Evolutionary conservation across 2,113 vertebrate species (phyloP), one percentile per base, ranked within the genome.

Genomic region (Dipodomys spectabilis): DNA sequence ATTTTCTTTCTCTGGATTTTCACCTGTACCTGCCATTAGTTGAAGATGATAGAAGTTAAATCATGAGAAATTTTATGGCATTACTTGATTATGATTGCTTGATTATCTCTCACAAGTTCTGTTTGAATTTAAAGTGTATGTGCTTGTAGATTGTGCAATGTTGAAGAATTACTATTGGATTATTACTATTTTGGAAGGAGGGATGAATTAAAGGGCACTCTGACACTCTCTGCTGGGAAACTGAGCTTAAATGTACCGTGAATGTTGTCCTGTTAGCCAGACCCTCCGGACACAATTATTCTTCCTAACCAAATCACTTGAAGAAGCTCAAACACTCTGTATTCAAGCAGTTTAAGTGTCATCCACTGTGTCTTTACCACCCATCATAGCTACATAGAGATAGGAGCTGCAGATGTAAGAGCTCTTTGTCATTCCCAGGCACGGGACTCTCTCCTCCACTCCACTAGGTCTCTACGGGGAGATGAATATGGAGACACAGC

Each of bases 1-100:
- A 15, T 81, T 2, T 86, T 89, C 35, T 90, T 78, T 60, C 4
- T 67, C 13, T 69, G 27, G 20, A 69, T 10, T 71, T 22, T 80
- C 5, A 72, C 7, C 32, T 49, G 2, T 72, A 30, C 57, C 12
- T 90, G 4, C 73, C 62, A 83, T 90, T 90, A 90, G 10, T 73
- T 35, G 8, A 78, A 60, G 16, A 78, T 64, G 53, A 0, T 53
- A 90, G 6, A 78, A 13, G 16, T 79, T 69, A 94, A 92, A 83
- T 69, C 49, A 74, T 32, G 39, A 90, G 3, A 67, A 62, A 69
- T 53, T 92, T 68, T 62, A 39, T 68, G 28, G 12, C 9, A 44
- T 35, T 87, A 78, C n/a, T 86, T 89, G 68, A 82, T 79, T 73
- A 18, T 79, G 16, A 30, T 79, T 45, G 10, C 35, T 92, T 86